Conservation (phyloP, 2,113 vertebrate genomes). For the Sander lucioperca region DNA sequence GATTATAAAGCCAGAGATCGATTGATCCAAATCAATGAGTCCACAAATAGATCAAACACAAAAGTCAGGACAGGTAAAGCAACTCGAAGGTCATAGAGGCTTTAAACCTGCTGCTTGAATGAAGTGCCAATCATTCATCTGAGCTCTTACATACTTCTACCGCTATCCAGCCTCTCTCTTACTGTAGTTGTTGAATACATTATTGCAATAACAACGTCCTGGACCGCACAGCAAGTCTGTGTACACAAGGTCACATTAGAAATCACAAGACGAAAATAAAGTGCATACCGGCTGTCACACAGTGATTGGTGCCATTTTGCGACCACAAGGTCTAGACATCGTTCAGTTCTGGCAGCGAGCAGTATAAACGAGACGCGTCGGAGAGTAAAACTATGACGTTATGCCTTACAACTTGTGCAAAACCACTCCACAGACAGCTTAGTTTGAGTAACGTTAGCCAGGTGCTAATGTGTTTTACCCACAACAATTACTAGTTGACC, state of each 20-base stretch:
- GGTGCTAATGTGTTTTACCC: background rate
- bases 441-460: background rate
- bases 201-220: constrained; percentile 33
- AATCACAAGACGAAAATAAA: constrained; percentile 33
- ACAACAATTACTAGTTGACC: background rate
- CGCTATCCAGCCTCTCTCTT: too few species aligned
- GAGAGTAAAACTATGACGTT: constrained; percentile 43
- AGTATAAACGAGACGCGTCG: constrained; percentile 21
- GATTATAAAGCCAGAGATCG: background rate
- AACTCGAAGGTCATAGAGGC: constrained; percentile 29
- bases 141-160: background rate
- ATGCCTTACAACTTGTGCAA: constrained; percentile 44
- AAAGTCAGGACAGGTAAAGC: constrained; percentile 14
- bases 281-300: constrained; percentile 25
- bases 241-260: constrained; percentile 58
- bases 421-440: background rate
- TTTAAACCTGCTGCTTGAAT: constrained; percentile 16
- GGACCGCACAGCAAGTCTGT: background rate
- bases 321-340: constrained; percentile 51
- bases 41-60: background rate
- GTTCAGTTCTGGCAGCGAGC: constrained; percentile 8
- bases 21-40: background rate
- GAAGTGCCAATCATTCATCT: constrained; percentile 32
- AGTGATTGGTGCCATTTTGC: constrained; percentile 65
- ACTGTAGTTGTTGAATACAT: constrained; percentile 3